Base-by-base conservation (phyloP, 2,113 vertebrate genomes). In the Malurus alboscapulatus region DNA sequence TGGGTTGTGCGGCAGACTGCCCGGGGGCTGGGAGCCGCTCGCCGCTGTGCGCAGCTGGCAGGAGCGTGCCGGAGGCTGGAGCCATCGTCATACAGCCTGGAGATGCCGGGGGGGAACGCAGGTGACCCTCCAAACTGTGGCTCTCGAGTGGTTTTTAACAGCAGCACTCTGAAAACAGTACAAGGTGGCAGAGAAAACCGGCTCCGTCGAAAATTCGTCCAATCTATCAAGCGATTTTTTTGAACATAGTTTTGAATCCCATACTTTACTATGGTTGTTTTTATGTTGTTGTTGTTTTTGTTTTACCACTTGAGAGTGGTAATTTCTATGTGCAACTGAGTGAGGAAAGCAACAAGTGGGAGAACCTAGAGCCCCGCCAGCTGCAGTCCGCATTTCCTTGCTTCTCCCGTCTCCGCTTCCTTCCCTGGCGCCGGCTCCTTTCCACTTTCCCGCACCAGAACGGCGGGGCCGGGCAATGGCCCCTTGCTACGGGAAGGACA, bases 391-490 rank as follows among this genome's bases (percentile, higher is more conserved):
- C 69, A 81, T 77, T 59, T 57, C 82, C 48, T 53, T 29, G 48
- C 78, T 51, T 63, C 67, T 80, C 45, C 58, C 30, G 44, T 82
- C 71, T 6, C 87, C 76, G 40, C 51, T 80, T 88, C 80, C 62
- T 84, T 78, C 54, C 81, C 25, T 58, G 87, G 79, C 79, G 75
- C 86, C 95, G 24, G 38, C 67, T 85, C 32, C 44, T 15, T 54
- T 36, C 62, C 74, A 30, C 27, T 54, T 44, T 50, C 42, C 71
- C 34, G 40, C 40, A 36, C 40, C 6, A 68, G 19, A 48, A 40
- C 68, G 53, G 54, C 25, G 45, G n/a, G 51, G 32, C 48, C 21
- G 12, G 27, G 38, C 16, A 74, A 82, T 65, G 12, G n/a, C 68
- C 30, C 22, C 18, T 42, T 12, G 21, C 21, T 48, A 42, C 27